These are phyloP conservation scores for Mimachlamys varia DNA, from an alignment of 2,888 invertebrate species.

Conservation along the genomic window DNA sequence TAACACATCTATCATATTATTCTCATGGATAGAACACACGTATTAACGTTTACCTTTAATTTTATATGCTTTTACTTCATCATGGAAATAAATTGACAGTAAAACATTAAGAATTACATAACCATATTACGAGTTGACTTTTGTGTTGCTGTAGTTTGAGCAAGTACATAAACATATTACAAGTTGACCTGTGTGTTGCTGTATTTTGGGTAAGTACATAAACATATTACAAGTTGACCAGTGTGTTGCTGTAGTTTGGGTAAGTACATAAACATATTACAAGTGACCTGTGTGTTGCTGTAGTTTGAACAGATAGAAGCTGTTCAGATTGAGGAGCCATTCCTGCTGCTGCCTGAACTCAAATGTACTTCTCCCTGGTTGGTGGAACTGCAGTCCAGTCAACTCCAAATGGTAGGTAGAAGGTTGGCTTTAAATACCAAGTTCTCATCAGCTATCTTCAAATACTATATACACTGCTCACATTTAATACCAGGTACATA, in stretches of 20 bases:
- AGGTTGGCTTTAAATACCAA: background rate
- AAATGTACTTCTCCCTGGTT: constrained; percentile 80
- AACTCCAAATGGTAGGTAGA: constrained; percentile 74
- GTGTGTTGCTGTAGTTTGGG: constrained; percentile 50
- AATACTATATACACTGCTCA: background rate
- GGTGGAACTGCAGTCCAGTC: constrained; percentile 74
- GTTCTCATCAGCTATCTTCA: background rate
- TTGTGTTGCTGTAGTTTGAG: constrained; percentile 50
- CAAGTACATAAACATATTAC: too few relatives aligned
- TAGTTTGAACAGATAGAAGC: constrained; percentile 79
- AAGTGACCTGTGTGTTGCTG: constrained; percentile 45
- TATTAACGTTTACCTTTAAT: too few relatives aligned
- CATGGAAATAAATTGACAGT: too few relatives aligned
- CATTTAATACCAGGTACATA: background rate
- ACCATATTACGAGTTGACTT: background rate
- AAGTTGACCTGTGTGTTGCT: constrained; percentile 43
- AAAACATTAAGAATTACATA: too few relatives aligned
- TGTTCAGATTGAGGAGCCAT: constrained; percentile 80
- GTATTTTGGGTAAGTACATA: too few relatives aligned
- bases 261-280: too few relatives aligned
- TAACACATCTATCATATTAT: too few relatives aligned
- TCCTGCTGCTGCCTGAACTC: constrained; percentile 79
- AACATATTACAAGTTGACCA: background rate
- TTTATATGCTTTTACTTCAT: too few relatives aligned
- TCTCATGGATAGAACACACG: too few relatives aligned